Conservation (phyloP, 2,797 vertebrate species). For the Periparus ater region DNA sequence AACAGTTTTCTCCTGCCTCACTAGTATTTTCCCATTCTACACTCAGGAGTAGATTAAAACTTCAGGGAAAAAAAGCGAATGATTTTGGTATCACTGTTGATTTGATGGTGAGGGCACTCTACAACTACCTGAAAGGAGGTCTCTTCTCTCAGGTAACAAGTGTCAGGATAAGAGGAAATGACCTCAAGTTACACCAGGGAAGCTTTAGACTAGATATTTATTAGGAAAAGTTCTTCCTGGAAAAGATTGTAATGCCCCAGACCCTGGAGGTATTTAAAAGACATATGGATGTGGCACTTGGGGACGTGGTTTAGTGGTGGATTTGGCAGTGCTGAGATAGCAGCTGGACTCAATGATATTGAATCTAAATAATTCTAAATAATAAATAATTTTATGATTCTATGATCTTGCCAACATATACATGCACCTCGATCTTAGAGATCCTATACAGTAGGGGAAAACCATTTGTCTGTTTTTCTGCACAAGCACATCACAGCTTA, state of each 20-base stretch:
- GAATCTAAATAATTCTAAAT: not conserved
- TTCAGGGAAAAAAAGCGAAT: not conserved
- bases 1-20: not conserved
- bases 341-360: not conserved
- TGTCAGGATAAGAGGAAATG: not conserved
- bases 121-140: not conserved
- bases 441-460: not conserved
- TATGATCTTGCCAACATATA: not conserved
- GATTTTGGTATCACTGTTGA: not conserved
- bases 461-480: not conserved
- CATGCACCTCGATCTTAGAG: not conserved
- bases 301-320: not conserved
- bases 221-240: not conserved
- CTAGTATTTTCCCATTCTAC: not conserved
- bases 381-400: not conserved
- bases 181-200: not conserved
- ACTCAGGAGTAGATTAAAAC: not conserved
- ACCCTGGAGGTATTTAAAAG: not conserved
- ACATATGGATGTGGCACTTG: not conserved
- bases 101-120: not conserved
- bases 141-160: not conserved
- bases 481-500: not conserved
- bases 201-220: not conserved
- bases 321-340: not conserved
- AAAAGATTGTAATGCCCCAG: not conserved